Percentiles rank a stretch among this genome's conserved stretches.
Evolutionary conservation across 2,113 vertebrate species (phyloP).

Genomic region (Fulmarus glacialis): DNA sequence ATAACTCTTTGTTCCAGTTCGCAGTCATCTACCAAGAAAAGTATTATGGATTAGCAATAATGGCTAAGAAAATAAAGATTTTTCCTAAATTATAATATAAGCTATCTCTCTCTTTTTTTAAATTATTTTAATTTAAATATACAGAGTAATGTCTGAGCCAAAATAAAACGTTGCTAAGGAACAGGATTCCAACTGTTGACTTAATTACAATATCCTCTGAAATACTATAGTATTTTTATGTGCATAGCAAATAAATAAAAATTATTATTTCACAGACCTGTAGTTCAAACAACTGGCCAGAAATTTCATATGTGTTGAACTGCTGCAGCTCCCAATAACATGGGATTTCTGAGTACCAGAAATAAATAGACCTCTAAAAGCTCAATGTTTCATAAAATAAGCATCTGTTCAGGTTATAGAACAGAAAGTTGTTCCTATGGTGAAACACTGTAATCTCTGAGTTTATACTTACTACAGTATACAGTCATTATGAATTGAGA

Average conservation of each 20-base stretch:
- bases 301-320: background rate
- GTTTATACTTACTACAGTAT: background rate
- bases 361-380: background rate
- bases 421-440: background rate
- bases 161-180: background rate
- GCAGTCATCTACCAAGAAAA: background rate
- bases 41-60: background rate
- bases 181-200: background rate
- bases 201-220: background rate
- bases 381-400: background rate
- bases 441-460: background rate
- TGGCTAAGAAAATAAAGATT: background rate
- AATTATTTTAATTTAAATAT: background rate
- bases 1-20: background rate
- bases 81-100: background rate
- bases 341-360: background rate
- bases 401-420: background rate
- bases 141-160: background rate
- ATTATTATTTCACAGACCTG: background rate
- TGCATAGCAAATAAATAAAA: background rate
- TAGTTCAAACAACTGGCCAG: background rate
- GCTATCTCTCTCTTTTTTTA: background rate
- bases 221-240: background rate
- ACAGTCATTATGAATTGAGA: background rate
- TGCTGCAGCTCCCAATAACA: background rate